These are phyloP conservation scores for Cercopithecus mona DNA, from an alignment of 2,113 vertebrate genomes.

Conservation along the genomic window DNA sequence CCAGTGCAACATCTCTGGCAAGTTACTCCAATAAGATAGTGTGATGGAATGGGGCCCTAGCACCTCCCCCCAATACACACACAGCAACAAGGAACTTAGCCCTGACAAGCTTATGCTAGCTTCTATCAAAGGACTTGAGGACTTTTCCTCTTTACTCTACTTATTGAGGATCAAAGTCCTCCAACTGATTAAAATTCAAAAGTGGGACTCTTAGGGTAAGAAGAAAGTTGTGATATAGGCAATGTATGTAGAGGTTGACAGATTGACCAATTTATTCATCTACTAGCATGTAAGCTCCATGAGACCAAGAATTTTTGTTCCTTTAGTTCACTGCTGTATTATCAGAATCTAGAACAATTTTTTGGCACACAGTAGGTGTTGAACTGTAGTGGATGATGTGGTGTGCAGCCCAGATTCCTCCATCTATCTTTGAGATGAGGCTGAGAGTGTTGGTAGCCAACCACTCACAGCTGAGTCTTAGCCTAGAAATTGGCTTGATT, in stretches of 20 bases:
- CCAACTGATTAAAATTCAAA: not conserved
- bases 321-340: not conserved
- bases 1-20: not conserved
- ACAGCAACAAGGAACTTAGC: not conserved
- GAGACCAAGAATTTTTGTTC: not conserved
- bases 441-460: not conserved
- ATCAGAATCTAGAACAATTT: not conserved
- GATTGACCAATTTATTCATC: not conserved
- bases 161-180: not conserved
- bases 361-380: not conserved
- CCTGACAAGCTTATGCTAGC: not conserved
- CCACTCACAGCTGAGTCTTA: not conserved
- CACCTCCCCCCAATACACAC: too few relatives aligned
- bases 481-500: not conserved
- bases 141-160: not conserved
- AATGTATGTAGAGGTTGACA: not conserved
- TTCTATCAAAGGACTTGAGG: not conserved
- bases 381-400: too few relatives aligned
- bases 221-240: not conserved
- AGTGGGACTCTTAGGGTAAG: not conserved
- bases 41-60: not conserved
- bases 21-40: not conserved
- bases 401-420: not conserved
- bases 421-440: fast-evolving
- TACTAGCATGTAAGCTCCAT: not conserved